Percentiles rank a stretch among this genome's conserved stretches.
Evolutionary conservation across 2,888 invertebrate species (phyloP).

Genomic region (Noctua janthe): DNA sequence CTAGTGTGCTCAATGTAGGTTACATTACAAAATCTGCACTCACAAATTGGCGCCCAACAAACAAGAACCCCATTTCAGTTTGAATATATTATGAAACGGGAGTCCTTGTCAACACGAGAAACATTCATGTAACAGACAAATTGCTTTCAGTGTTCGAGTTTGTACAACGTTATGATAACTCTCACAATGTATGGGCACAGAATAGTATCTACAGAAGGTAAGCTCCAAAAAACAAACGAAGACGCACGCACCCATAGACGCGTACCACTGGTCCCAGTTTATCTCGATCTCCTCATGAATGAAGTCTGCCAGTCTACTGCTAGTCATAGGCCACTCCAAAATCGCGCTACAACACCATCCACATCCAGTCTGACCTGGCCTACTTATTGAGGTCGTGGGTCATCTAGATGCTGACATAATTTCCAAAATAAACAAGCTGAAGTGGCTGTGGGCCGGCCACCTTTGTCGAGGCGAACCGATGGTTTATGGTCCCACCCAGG

Average conservation of each 20-base stretch:
- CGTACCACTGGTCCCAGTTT: neutral
- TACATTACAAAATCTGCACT: constrained; percentile 34
- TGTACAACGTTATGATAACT: constrained; percentile 69
- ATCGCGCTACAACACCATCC: neutral
- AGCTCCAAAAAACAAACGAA: neutral
- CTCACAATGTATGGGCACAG: constrained; percentile 55
- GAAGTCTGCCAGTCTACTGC: neutral
- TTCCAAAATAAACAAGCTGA: neutral
- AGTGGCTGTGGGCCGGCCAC: neutral
- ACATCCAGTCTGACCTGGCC: neutral
- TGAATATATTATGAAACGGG: constrained; percentile 74
- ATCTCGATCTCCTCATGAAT: neutral
- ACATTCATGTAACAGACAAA: constrained; percentile 76
- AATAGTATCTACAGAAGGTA: neutral
- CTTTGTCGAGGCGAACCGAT: neutral
- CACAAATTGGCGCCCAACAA: constrained; percentile 57
- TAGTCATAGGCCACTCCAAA: neutral
- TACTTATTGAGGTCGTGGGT: neutral
- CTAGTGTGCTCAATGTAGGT: neutral
- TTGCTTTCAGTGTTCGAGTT: constrained; percentile 74
- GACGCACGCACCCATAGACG: neutral
- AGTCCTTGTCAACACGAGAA: constrained; percentile 75
- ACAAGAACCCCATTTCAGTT: constrained; percentile 64
- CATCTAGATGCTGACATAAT: neutral
- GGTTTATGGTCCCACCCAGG: no score